Evolutionary conservation across 1,140 invertebrate species (phyloP).

Genomic region (Leucophenga varia): DNA sequence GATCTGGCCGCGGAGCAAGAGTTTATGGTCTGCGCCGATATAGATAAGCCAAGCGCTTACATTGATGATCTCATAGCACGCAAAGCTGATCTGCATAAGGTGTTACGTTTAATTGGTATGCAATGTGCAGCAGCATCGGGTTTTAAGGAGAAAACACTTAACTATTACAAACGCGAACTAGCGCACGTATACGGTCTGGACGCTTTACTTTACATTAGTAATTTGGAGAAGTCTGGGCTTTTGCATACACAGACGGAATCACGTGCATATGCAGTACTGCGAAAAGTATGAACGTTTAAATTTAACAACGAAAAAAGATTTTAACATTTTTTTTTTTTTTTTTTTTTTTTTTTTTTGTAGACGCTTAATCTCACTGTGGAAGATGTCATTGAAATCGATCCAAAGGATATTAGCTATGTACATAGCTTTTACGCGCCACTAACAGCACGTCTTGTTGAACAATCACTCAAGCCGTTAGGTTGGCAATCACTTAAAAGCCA

Average conservation of each 20-base stretch:
- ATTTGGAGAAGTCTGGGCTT: slow-evolving; percentile 86
- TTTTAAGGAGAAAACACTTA: slow-evolving; percentile 84
- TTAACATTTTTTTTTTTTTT: not conserved
- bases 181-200: slow-evolving; percentile 90
- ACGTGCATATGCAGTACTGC: slow-evolving; percentile 69
- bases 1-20: slow-evolving; percentile 78
- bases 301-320: not conserved
- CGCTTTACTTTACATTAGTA: slow-evolving; percentile 78
- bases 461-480: slow-evolving; percentile 71
- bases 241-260: slow-evolving; percentile 71
- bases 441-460: slow-evolving; percentile 85
- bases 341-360: slow-evolving; percentile 46
- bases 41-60: slow-evolving; percentile 82
- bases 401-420: slow-evolving; percentile 90
- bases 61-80: slow-evolving; percentile 91
- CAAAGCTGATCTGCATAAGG: slow-evolving; percentile 77
- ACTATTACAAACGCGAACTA: slow-evolving; percentile 91
- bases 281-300: slow-evolving; percentile 60
- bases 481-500: slow-evolving; percentile 65
- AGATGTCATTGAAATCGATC: slow-evolving; percentile 80
- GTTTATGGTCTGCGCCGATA: slow-evolving; percentile 86
- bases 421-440: slow-evolving; percentile 93
- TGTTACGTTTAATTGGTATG: slow-evolving; percentile 85
- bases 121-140: slow-evolving; percentile 87
- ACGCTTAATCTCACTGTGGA: slow-evolving; percentile 81